These are phyloP conservation scores for Hippopotamus amphibius DNA, from an alignment of 2,113 vertebrate genomes.

Conservation along the genomic window DNA sequence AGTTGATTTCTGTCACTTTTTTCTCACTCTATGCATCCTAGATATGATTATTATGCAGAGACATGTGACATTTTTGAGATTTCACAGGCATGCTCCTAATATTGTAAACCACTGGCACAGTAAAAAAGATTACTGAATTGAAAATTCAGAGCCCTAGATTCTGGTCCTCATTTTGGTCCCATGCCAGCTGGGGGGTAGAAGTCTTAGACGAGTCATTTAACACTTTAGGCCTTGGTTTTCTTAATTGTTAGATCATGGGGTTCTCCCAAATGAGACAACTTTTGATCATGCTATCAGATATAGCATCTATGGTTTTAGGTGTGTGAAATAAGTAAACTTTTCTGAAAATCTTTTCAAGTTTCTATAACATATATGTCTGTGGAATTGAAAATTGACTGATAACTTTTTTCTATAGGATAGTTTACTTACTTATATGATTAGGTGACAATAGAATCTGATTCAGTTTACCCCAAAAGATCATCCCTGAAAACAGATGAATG, in stretches of 20 bases:
- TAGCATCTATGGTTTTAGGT: background rate
- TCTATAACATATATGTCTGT: background rate
- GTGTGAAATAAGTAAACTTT: background rate
- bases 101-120: background rate
- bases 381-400: background rate
- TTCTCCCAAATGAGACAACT: background rate
- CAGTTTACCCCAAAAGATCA: background rate
- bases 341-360: background rate
- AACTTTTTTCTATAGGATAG: conserved; percentile 33
- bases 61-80: background rate
- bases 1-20: background rate
- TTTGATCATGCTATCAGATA: background rate
- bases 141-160: background rate
- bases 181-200: background rate
- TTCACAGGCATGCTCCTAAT: background rate
- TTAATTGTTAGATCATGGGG: background rate
- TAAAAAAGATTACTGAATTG: conserved; percentile 4
- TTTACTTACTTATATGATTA: conserved; percentile 19
- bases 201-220: background rate
- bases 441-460: background rate
- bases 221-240: background rate
- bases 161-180: background rate
- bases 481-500: background rate
- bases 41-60: background rate
- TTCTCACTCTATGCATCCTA: background rate